A percentile compares a stretch with the other conserved stretches of the same genome.
phyloP scores from a whole-genome alignment of 2,113 vertebrate species.

The Heterotilapia buettikoferi region DNA sequence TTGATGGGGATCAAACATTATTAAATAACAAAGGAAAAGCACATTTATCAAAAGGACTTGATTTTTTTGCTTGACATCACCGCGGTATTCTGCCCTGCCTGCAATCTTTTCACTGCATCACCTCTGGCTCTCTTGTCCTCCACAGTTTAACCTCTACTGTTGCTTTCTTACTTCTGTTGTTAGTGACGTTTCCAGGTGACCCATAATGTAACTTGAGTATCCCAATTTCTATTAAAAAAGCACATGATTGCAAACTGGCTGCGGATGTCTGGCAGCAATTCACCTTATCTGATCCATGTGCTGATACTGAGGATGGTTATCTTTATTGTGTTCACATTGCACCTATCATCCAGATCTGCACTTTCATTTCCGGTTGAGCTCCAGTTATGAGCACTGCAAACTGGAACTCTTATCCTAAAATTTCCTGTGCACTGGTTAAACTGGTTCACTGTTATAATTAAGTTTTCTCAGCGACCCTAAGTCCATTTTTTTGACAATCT shows the following conservation, averaged over 20 bases:
- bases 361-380: conserved; percentile 28
- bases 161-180: neutral
- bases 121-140: neutral
- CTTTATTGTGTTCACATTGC: conserved; percentile 28
- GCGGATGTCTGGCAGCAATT: neutral
- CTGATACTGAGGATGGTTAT: conserved; percentile 25
- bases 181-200: neutral
- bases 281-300: conserved; percentile 25
- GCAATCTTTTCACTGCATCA: neutral
- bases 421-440: conserved; percentile 6
- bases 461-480: neutral
- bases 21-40: neutral
- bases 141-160: neutral
- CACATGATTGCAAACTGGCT: neutral
- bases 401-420: neutral
- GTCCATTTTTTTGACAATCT: neutral
- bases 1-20: neutral
- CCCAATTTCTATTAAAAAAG: conserved; percentile 36
- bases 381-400: neutral
- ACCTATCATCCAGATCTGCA: neutral
- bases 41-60: neutral
- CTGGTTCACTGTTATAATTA: conserved; percentile 5
- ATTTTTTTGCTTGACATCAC: neutral
- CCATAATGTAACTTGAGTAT: neutral
- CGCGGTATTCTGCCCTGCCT: neutral